Conservation (phyloP, 1,140 invertebrate species). For the Meloidogyne floridensis region DNA sequence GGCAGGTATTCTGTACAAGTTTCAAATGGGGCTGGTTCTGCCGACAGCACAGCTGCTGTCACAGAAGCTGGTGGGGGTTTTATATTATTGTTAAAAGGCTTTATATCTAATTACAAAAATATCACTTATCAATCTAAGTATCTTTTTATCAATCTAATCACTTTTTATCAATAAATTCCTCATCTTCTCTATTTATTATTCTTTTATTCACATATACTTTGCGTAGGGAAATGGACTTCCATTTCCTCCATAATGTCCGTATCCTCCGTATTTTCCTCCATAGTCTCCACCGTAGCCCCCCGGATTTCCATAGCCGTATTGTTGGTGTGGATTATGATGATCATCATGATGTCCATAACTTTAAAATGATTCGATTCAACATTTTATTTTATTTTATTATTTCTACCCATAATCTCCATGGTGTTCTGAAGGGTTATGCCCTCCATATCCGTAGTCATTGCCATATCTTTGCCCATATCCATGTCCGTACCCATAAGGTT, state of each 20-base stretch:
- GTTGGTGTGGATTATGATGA: conserved; percentile 14
- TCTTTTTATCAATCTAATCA: background rate
- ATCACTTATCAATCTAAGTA: too few relatives aligned
- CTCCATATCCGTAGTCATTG: conserved; percentile 21
- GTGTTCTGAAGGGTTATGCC: background rate
- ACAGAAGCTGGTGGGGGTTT: conserved; percentile 32
- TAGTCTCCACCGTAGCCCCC: conserved; percentile 2
- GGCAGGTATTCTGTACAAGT: conserved; percentile 48
- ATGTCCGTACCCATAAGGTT: conserved; percentile 26
- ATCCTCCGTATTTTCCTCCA: conserved; percentile 12
- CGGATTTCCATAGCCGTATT: conserved; percentile 20
- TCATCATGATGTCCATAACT: conserved; percentile 21
- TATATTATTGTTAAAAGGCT: background rate
- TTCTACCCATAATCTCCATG: conserved; percentile 24
- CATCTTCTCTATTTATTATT: background rate
- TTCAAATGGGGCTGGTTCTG: conserved; percentile 46
- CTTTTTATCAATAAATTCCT: background rate
- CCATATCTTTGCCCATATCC: conserved; percentile 16
- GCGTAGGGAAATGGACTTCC: background rate
- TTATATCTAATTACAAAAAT: background rate
- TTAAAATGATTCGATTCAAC: background rate
- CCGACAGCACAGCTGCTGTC: conserved; percentile 34
- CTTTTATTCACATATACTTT: background rate
- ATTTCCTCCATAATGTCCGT: conserved; percentile 1
- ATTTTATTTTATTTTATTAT: too few relatives aligned